Conservation (phyloP, 2,797 vertebrate species). For the Lophius americanus region DNA sequence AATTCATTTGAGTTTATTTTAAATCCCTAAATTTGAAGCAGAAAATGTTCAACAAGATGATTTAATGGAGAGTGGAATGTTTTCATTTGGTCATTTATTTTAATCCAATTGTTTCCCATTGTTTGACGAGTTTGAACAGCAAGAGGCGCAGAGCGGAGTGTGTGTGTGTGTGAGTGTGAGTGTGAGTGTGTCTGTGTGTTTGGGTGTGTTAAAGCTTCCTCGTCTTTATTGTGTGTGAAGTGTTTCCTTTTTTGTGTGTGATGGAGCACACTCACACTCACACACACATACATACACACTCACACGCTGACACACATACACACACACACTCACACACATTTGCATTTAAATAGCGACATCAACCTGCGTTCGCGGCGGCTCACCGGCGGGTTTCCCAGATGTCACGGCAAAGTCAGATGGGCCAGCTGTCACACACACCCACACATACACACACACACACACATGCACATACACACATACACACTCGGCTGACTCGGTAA, state of each 20-base stretch:
- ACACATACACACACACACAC: slow-evolving; percentile 20
- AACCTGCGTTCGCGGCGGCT: slow-evolving; percentile 90
- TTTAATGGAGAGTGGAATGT: no score
- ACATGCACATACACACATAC: slow-evolving; percentile 46
- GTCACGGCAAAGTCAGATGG: slow-evolving; percentile 92
- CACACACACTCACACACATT: slow-evolving; percentile 75
- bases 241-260: slow-evolving; percentile 87
- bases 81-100: no score
- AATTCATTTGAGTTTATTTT: no score
- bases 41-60: no score
- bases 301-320: slow-evolving; percentile 28
- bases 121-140: no score
- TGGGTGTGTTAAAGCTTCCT: not conserved
- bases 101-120: no score
- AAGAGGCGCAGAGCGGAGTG: no score
- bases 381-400: slow-evolving; percentile 94
- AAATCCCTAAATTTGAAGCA: no score
- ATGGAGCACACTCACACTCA: not conserved
- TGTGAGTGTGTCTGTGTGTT: not conserved
- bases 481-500: slow-evolving; percentile 7
- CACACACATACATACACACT: slow-evolving; percentile 3
- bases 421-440: slow-evolving; percentile 83
- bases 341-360: slow-evolving; percentile 99
- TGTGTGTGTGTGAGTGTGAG: no score
- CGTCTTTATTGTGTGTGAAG: slow-evolving; percentile 62